A percentile compares a stretch with the other conserved stretches of the same genome.
phyloP scores from a whole-genome alignment of 2,113 vertebrate species.

The Trematocara macrostoma region DNA sequence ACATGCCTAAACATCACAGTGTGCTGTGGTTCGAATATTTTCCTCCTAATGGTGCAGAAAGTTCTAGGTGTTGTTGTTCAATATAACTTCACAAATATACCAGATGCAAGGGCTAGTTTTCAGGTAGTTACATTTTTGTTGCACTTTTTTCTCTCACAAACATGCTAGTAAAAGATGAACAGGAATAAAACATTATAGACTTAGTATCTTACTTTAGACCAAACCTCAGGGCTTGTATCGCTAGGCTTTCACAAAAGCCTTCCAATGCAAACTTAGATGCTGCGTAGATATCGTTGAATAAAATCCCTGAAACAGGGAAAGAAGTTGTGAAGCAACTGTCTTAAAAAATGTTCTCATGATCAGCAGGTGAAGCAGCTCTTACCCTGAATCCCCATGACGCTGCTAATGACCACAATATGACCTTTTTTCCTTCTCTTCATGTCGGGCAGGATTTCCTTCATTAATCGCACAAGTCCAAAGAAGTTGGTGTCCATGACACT shows the following conservation, averaged over 20 bases:
- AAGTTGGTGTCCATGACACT: slow-evolving; percentile 87
- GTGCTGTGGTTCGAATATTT: background rate
- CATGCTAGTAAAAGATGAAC: background rate
- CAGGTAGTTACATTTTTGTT: background rate
- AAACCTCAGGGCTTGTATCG: slow-evolving; percentile 82
- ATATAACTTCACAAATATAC: background rate
- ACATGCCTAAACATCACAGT: background rate
- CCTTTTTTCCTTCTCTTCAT: slow-evolving; percentile 84
- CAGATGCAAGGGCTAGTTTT: background rate
- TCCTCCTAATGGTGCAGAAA: background rate
- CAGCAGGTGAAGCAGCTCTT: background rate
- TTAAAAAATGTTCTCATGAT: background rate
- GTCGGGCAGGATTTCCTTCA: slow-evolving; percentile 82
- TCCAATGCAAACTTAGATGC: slow-evolving; percentile 87
- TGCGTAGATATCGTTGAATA: slow-evolving; percentile 87
- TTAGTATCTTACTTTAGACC: slow-evolving; percentile 77
- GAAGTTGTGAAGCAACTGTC: background rate
- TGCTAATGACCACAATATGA: slow-evolving; percentile 84
- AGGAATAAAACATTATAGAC: background rate
- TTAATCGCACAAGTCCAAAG: slow-evolving; percentile 80
- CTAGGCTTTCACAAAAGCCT: slow-evolving; percentile 86
- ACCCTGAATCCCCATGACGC: slow-evolving; percentile 87
- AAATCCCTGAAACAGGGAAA: slow-evolving; percentile 69
- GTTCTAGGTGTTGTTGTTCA: background rate
- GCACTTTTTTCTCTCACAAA: background rate